Conservation (phyloP, 2,888 invertebrate species). For the Euphydryas editha region DNA sequence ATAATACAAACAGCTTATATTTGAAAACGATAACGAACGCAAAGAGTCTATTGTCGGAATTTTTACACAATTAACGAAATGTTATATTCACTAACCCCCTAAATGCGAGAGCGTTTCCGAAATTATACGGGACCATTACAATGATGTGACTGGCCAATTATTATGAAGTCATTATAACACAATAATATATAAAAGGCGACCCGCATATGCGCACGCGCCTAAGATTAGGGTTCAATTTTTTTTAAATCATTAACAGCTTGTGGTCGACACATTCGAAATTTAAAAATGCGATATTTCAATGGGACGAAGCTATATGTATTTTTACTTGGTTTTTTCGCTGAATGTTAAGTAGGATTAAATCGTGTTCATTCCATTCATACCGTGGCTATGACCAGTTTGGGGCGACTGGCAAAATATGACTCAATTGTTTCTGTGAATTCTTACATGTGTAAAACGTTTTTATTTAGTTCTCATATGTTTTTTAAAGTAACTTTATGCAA, state of each 20-base stretch:
- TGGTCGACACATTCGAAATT: constrained; percentile 19
- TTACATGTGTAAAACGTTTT: constrained; percentile 19
- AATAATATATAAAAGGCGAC: constrained; percentile 42
- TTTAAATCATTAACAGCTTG: constrained; percentile 32
- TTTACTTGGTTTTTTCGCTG: constrained; percentile 29
- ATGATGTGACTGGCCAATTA: constrained; percentile 56
- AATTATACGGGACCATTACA: constrained; percentile 56
- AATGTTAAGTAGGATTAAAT: constrained; percentile 43
- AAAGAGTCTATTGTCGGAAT: constrained; percentile 2
- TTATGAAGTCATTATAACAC: constrained; percentile 70
- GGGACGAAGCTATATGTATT: constrained; percentile 8
- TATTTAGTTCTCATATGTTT: constrained; percentile 23
- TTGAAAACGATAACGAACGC: constrained; percentile 7
- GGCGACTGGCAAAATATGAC: constrained; percentile 33
- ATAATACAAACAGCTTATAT: constrained; percentile 14
- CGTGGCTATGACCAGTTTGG: constrained; percentile 34
- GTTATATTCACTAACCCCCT: constrained; percentile 27
- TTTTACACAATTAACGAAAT: constrained; percentile 6
- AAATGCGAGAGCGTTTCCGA: constrained; percentile 2
- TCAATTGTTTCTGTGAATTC: constrained; percentile 38
- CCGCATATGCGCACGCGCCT: constrained; percentile 53
- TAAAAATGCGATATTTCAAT: background rate
- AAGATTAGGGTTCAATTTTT: constrained; percentile 37
- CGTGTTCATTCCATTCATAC: constrained; percentile 35
- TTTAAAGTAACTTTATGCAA: constrained; percentile 20